Conservation (phyloP, 1,140 invertebrate genomes). For the Drosophila eugracilis region DNA sequence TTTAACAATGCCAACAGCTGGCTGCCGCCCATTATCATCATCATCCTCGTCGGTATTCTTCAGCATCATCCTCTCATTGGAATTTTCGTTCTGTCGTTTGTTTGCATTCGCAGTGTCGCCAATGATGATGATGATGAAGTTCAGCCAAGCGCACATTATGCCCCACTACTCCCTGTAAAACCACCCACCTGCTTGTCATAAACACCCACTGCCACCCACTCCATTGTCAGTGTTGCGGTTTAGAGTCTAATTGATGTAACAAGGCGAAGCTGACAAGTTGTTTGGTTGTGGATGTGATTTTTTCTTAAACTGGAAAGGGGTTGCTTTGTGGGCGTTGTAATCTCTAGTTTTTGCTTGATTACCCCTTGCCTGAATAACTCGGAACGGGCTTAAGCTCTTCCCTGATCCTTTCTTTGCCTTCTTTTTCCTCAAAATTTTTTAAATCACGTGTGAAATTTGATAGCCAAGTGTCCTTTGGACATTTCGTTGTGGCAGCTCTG, state of each 20-base stretch:
- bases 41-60: conserved; percentile 37
- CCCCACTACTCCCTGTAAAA: conserved; percentile 14
- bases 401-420: conserved; percentile 13
- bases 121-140: conserved; percentile 20
- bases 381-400: conserved; percentile 48
- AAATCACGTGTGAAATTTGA: conserved; percentile 79
- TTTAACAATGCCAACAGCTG: conserved; percentile 77
- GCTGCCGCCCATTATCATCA: conserved; percentile 21
- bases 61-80: conserved; percentile 49
- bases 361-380: conserved; percentile 61
- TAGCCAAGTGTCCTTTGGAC: conserved; percentile 71
- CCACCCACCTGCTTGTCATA: conserved; percentile 8
- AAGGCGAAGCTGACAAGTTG: conserved; percentile 67
- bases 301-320: neutral
- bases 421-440: conserved; percentile 39
- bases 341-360: conserved; percentile 73
- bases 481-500: conserved; percentile 39
- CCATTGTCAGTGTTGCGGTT: conserved; percentile 33
- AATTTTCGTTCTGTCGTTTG: conserved; percentile 33
- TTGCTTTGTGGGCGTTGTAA: conserved; percentile 44
- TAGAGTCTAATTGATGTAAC: conserved; percentile 69
- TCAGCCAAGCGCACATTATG: conserved; percentile 66
- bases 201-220: conserved; percentile 3
- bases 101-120: conserved; percentile 55
- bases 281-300: neutral